phyloP scores from a whole-genome alignment of 2,888 invertebrate genomes.

The Anticlea derivata region DNA sequence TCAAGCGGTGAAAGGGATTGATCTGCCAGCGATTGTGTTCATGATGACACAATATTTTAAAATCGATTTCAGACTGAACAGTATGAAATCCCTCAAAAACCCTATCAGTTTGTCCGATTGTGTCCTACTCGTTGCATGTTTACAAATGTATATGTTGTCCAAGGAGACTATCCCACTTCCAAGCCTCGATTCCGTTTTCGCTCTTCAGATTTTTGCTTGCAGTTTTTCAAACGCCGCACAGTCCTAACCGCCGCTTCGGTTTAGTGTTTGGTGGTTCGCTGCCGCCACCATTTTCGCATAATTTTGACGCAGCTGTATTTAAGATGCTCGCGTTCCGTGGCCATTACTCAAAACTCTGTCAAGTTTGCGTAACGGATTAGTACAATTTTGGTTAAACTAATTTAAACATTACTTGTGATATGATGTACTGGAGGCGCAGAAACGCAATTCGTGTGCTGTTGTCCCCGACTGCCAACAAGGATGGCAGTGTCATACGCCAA shows the following conservation, averaged over 20 bases:
- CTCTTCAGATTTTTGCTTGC: neutral
- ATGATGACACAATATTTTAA: neutral
- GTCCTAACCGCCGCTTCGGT: constrained; percentile 2
- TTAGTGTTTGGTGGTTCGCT: neutral
- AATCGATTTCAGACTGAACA: neutral
- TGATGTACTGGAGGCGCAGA: constrained; percentile 25
- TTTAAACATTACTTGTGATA: constrained; percentile 29
- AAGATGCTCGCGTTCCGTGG: neutral
- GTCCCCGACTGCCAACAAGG: constrained; percentile 14
- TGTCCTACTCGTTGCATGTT: neutral
- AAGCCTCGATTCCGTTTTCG: constrained; percentile 2
- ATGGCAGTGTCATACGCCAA: constrained; percentile 12
- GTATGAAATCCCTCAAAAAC: no score
- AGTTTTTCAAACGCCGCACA: neutral
- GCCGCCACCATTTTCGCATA: neutral
- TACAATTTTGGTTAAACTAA: constrained; percentile 27
- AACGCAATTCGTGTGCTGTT: constrained; percentile 9
- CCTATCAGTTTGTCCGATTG: neutral
- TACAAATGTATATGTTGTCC: neutral
- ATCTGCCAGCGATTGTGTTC: neutral
- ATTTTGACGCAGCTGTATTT: no score
- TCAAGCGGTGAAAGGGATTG: neutral
- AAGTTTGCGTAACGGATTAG: constrained; percentile 12
- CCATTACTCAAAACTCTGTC: neutral
- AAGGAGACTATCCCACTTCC: neutral